A percentile compares a stretch with the other conserved stretches of the same genome.
Conservation (phyloP, 2,113 vertebrate genomes). For the Colistium nudipinnis region DNA sequence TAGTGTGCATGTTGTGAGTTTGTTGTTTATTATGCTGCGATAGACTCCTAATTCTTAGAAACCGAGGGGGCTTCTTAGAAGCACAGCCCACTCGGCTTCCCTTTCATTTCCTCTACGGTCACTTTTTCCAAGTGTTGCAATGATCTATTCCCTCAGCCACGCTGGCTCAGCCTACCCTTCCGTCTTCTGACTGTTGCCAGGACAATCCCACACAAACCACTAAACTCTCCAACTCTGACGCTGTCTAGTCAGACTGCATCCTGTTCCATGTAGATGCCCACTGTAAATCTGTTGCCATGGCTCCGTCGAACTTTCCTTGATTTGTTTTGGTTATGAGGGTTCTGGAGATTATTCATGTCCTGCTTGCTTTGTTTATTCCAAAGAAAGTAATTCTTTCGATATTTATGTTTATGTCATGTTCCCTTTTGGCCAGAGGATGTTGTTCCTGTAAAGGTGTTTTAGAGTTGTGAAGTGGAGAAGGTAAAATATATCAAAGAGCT, state of each 20-base stretch:
- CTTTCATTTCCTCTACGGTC: constrained; percentile 42
- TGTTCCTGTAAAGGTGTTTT: neutral
- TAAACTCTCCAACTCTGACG: too few relatives aligned
- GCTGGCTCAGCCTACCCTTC: neutral
- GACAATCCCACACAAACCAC: neutral
- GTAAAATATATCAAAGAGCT: too few relatives aligned
- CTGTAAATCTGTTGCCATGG: neutral
- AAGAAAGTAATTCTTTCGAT: too few relatives aligned
- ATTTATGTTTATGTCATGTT: too few relatives aligned
- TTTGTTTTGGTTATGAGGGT: too few relatives aligned
- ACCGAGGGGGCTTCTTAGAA: constrained; percentile 21
- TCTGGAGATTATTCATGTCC: too few relatives aligned
- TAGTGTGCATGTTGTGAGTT: too few relatives aligned
- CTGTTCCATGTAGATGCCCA: too few relatives aligned
- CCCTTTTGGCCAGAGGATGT: neutral
- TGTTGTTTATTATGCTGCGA: constrained; percentile 4
- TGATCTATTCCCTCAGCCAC: neutral
- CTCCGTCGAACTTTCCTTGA: too few relatives aligned
- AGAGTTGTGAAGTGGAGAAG: too few relatives aligned
- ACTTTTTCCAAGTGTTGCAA: constrained; percentile 59
- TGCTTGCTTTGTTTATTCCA: neutral
- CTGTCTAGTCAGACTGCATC: too few relatives aligned
- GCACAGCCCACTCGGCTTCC: neutral
- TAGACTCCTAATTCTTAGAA: constrained; percentile 20
- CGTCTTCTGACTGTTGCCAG: neutral